Base-by-base conservation (phyloP, 2,888 invertebrate species). In the Lottia scabra region DNA sequence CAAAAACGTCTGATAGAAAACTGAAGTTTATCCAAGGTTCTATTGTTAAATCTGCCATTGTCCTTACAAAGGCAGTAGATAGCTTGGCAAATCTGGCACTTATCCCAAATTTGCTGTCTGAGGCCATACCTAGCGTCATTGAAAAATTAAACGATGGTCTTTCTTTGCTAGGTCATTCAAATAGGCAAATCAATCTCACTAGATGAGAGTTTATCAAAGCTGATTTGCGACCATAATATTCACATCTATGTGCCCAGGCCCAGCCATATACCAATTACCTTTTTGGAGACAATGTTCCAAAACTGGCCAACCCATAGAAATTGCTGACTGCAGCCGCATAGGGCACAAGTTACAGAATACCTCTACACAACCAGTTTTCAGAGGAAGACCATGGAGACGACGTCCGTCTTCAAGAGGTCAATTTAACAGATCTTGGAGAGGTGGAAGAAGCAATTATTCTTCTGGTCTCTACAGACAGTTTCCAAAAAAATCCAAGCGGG, bases 141-240 rank as follows among this genome's bases (percentile, higher is more conserved):
- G 72, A 66, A 27, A 68, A 65, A 71, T 68, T 44, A 15, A 72
- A 71, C 12, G 68, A 71, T 64, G 69, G 69, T 38, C 45, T 76
- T 8, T 73, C 70, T 15, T 67, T 76, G 56, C 63, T 76, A 2
- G 76, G 70, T 23, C 71, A 76, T 19, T 56, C 72, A 38, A 72
- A 72, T 38, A 19, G 46, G 15, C 72, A 72, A 64, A 65, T 72
- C 13, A 68, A 64, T 56, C 23, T 19, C 63, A 30, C 30, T 30
- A 23, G 38, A 23, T 30, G 67, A 45, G 12, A 48, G 16, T 48
- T 12, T 13, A 48, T 46, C 13, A 46, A 46, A 16, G 46, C 46
- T 46, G 46, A 46, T 46, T 16, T 67, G 5, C 8, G 15, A 5
- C 48, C 8, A 48, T 12, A 48, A 48, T 48, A 15, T 13, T 48